Evolutionary conservation across 2,113 vertebrate genomes (phyloP).

Genomic region (Scalopus aquaticus): DNA sequence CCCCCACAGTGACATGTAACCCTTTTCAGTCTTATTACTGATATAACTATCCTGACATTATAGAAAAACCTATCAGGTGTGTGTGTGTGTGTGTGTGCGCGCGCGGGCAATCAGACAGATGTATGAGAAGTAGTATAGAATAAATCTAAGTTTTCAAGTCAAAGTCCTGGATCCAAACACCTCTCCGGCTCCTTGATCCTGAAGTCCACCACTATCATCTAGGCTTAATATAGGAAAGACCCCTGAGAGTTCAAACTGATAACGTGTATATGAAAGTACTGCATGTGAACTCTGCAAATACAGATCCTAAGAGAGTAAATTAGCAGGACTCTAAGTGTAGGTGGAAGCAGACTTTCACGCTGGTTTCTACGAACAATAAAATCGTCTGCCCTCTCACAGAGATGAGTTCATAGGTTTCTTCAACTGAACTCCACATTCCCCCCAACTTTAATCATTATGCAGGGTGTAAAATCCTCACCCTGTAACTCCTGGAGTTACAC

Average conservation of each 20-base stretch:
- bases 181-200: background rate
- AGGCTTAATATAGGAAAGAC: background rate
- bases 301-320: accelerated
- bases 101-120: background rate
- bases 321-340: too few relatives aligned
- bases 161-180: background rate
- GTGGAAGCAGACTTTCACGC: accelerated
- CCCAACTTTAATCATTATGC: background rate
- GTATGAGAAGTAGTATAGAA: background rate
- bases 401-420: background rate
- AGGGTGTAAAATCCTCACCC: background rate
- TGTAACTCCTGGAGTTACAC: background rate
- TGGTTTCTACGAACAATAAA: background rate
- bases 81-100: background rate
- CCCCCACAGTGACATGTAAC: background rate
- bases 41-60: background rate
- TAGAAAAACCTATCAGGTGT: background rate
- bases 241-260: background rate
- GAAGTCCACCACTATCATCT: background rate
- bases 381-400: background rate
- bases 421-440: background rate
- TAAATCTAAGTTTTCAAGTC: background rate
- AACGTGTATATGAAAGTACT: background rate
- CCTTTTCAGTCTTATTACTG: background rate
- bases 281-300: background rate